Percentiles rank a stretch among this genome's conserved stretches.
Evolutionary conservation across 2,888 invertebrate genomes (phyloP).

Genomic region (Drosophila multiciliata): DNA sequence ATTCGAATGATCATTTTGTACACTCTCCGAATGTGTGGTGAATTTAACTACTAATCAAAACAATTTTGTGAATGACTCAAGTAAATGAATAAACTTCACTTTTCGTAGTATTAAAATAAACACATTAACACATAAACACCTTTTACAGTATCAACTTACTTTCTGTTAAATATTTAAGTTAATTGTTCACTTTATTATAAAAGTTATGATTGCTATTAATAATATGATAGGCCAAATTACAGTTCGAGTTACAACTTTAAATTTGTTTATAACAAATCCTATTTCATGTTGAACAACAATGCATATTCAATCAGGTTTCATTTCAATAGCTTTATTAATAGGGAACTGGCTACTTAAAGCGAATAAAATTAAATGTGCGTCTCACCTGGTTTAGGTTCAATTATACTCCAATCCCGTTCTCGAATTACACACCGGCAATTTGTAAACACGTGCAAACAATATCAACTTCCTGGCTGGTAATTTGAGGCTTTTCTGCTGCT

Average conservation of each 20-base stretch:
- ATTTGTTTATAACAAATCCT: constrained; percentile 10
- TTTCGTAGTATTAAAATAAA: not conserved
- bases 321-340: not conserved
- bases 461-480: constrained; percentile 14
- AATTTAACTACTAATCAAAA: not conserved
- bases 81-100: not conserved
- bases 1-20: not conserved
- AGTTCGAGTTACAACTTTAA: not conserved
- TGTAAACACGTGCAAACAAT: constrained; percentile 27
- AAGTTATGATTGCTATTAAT: not conserved
- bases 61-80: not conserved
- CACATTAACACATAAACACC: not conserved
- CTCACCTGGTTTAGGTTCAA: constrained; percentile 33
- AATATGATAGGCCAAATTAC: not conserved
- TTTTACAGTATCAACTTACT: not conserved
- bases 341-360: not conserved
- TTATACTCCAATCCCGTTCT: constrained; percentile 15
- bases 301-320: constrained; percentile 7
- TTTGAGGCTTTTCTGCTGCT: constrained; percentile 9
- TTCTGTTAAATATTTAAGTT: not conserved
- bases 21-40: not conserved
- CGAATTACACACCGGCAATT: constrained; percentile 26
- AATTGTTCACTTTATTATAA: not conserved
- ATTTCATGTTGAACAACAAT: not conserved
- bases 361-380: constrained; percentile 3